Evolutionary conservation across 2,888 invertebrate species (phyloP).

Genomic region (Cremastinae sp.): DNA sequence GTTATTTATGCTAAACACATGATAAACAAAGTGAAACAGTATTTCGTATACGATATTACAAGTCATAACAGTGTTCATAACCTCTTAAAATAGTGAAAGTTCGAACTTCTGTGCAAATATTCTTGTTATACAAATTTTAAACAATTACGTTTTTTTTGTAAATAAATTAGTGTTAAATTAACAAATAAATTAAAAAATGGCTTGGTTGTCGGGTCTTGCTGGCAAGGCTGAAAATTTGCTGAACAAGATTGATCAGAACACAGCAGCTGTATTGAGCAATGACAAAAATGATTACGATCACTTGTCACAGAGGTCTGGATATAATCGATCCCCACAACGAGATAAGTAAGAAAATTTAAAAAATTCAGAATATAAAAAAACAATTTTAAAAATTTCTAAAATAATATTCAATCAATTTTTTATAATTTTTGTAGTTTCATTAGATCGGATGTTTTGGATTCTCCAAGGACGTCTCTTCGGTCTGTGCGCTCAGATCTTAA

Average conservation of each 20-base stretch:
- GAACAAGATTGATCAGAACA: slow-evolving; percentile 88
- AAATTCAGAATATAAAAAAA: background rate
- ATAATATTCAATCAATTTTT: background rate
- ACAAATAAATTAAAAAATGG: slow-evolving; percentile 81
- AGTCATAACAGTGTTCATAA: too few relatives aligned
- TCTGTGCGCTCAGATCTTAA: background rate
- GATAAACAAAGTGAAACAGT: too few relatives aligned
- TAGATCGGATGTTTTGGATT: background rate
- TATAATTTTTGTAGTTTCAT: slow-evolving; percentile 15
- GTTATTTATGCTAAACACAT: too few relatives aligned
- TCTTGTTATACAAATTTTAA: too few relatives aligned
- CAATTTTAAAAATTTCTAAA: background rate
- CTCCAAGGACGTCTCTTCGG: slow-evolving; percentile 34
- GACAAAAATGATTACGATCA: slow-evolving; percentile 72
- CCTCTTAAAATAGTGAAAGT: too few relatives aligned
- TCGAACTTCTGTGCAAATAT: too few relatives aligned
- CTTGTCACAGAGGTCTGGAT: slow-evolving; percentile 69
- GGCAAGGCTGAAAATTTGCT: slow-evolving; percentile 88
- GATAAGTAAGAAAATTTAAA: slow-evolving; percentile 29
- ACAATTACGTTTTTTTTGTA: too few relatives aligned
- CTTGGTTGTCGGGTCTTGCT: slow-evolving; percentile 87
- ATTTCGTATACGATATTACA: too few relatives aligned
- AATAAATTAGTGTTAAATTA: too few relatives aligned
- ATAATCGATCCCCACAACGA: slow-evolving; percentile 71
- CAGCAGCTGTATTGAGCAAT: slow-evolving; percentile 83